Conservation (phyloP, 1,140 invertebrate species). For the Thaumatotibia leucotreta region DNA sequence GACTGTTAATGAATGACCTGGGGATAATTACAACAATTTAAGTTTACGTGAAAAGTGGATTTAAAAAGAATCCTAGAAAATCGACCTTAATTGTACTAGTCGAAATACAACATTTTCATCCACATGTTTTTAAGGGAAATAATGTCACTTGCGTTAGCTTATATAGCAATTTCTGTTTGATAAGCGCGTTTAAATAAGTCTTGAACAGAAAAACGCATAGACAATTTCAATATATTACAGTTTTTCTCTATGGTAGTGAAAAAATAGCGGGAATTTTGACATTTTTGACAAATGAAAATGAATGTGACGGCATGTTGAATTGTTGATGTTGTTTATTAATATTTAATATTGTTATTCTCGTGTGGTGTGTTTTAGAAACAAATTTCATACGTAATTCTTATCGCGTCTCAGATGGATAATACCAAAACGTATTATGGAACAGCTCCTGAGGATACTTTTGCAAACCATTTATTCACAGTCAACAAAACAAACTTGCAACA, state of each 20-base stretch:
- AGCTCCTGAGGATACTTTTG: conserved; percentile 20
- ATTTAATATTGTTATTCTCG: not conserved
- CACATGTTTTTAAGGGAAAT: too few relatives aligned
- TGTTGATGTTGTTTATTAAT: not conserved
- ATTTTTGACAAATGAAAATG: not conserved
- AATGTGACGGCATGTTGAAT: not conserved
- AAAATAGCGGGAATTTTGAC: not conserved
- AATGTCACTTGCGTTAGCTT: too few relatives aligned
- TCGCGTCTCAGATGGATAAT: not conserved
- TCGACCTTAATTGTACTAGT: too few relatives aligned
- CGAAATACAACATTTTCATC: too few relatives aligned
- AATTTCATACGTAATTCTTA: not conserved
- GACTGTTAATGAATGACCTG: too few relatives aligned
- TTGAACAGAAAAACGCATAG: not conserved
- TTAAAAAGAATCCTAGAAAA: too few relatives aligned
- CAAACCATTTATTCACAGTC: conserved; percentile 21
- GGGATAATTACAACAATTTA: too few relatives aligned
- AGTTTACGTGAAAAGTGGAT: too few relatives aligned
- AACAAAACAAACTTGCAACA: conserved; percentile 33
- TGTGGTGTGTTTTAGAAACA: not conserved
- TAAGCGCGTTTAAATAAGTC: not conserved
- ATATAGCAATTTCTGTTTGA: too few relatives aligned
- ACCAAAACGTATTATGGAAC: not conserved
- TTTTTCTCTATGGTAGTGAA: not conserved
- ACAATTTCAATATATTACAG: not conserved